These are phyloP conservation scores for Ascaphus truei DNA, from an alignment of 2,113 vertebrate species.

Conservation along the genomic window DNA sequence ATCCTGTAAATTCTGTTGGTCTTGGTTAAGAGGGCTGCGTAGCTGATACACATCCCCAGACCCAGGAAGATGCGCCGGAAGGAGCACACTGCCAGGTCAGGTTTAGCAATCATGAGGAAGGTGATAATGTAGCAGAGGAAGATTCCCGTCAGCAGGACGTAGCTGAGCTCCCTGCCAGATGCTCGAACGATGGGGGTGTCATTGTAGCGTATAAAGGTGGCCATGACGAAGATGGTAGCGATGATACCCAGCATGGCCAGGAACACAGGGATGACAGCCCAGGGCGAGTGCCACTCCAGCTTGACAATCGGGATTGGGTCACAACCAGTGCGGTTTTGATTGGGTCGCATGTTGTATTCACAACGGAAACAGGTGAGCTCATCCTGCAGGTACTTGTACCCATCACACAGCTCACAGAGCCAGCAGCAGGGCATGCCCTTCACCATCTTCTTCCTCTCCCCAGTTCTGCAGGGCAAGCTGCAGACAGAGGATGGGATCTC, in stretches of 20 bases:
- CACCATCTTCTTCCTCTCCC: slow-evolving; percentile 88
- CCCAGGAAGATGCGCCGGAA: slow-evolving; percentile 88
- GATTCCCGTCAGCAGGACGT: slow-evolving; percentile 87
- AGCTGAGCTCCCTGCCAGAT: slow-evolving; percentile 89
- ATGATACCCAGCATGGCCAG: slow-evolving; percentile 90
- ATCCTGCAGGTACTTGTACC: slow-evolving; percentile 87
- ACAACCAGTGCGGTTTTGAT: slow-evolving; percentile 82
- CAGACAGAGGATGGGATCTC: slow-evolving; percentile 81
- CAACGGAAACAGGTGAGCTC: slow-evolving; percentile 88
- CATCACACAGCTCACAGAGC: slow-evolving; percentile 89
- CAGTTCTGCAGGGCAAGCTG: slow-evolving; percentile 79
- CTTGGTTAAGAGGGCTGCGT: slow-evolving; percentile 90
- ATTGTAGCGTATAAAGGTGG: slow-evolving; percentile 87
- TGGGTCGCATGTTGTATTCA: slow-evolving; percentile 81
- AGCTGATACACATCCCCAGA: slow-evolving; percentile 94
- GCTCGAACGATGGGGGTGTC: slow-evolving; percentile 92
- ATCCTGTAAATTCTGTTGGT: slow-evolving; percentile 96
- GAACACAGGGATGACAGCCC: slow-evolving; percentile 89
- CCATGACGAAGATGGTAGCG: slow-evolving; percentile 89
- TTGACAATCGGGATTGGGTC: slow-evolving; percentile 85
- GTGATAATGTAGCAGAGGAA: slow-evolving; percentile 96
- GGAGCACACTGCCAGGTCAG: slow-evolving; percentile 84
- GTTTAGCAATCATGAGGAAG: slow-evolving; percentile 94
- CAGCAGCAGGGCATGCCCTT: slow-evolving; percentile 92
- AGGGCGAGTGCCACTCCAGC: slow-evolving; percentile 92